Conservation (phyloP, 2,888 invertebrate species). For the Caenorhabditis sp. region DNA sequence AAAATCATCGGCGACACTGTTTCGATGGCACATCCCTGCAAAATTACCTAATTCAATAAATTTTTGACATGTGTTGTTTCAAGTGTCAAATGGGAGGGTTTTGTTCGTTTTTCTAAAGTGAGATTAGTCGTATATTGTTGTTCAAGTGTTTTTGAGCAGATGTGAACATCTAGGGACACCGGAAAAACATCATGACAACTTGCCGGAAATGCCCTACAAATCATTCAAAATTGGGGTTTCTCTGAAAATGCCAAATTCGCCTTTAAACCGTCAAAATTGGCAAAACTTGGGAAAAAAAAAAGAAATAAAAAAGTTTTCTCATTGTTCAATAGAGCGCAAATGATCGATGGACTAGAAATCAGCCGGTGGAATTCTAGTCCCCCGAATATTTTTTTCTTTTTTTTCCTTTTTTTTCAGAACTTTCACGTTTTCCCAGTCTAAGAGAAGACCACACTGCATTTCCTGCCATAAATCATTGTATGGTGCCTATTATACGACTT, state of each 20-base stretch:
- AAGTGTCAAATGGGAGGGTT: not conserved
- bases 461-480: not conserved
- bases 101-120: not conserved
- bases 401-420: not conserved
- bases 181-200: not conserved
- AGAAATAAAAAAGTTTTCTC: too few species aligned
- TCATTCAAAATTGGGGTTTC: constrained; percentile 15
- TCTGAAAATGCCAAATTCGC: constrained; percentile 3
- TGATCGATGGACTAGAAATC: not conserved
- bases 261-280: too few species aligned
- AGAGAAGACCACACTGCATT: not conserved
- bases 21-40: too few species aligned
- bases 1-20: too few species aligned
- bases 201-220: not conserved
- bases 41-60: not conserved
- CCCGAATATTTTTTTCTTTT: not conserved
- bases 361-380: not conserved
- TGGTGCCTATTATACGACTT: constrained; percentile 2
- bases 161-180: not conserved
- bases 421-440: too few species aligned
- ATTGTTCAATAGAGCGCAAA: not conserved
- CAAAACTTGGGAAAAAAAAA: too few species aligned
- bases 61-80: constrained; percentile 1
- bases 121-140: not conserved
- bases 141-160: not conserved